These are phyloP conservation scores for Crypturellus tataupa DNA, from an alignment of 2,797 vertebrate genomes.

Conservation along the genomic window DNA sequence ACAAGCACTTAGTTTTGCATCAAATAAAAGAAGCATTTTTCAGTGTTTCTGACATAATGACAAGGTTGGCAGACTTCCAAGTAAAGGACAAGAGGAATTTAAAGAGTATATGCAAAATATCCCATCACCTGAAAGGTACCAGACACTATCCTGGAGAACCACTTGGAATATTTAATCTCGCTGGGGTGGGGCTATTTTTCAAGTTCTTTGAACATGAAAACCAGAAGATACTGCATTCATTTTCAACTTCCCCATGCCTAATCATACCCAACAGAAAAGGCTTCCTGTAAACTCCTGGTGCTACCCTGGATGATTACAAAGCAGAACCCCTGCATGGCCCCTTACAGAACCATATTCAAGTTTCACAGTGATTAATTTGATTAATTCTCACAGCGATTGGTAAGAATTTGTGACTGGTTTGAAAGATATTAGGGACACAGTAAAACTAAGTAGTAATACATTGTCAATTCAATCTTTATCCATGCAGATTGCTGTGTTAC, in stretches of 20 bases:
- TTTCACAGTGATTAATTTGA: background rate
- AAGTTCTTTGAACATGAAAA: constrained; percentile 24
- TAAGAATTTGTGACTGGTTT: background rate
- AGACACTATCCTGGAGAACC: background rate
- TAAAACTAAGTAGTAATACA: background rate
- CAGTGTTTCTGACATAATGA: background rate
- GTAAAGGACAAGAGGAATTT: background rate
- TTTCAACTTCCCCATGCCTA: background rate
- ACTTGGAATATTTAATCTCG: background rate
- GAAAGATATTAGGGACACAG: background rate
- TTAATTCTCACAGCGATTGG: background rate
- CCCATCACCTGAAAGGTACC: background rate
- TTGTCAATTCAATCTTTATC: background rate
- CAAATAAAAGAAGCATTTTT: background rate
- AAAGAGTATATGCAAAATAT: background rate
- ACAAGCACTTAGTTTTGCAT: background rate
- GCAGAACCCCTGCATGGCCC: background rate
- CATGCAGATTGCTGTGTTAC: background rate
- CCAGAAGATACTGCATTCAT: background rate
- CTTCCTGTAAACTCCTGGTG: background rate
- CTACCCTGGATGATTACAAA: background rate
- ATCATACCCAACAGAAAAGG: background rate
- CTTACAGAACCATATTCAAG: background rate
- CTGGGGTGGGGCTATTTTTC: background rate
- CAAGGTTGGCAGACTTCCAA: background rate